Evolutionary conservation across 30 jellyfish, hydroid and myxozoan species (phyloP).

Genomic region (Turritopsis dohrnii): DNA sequence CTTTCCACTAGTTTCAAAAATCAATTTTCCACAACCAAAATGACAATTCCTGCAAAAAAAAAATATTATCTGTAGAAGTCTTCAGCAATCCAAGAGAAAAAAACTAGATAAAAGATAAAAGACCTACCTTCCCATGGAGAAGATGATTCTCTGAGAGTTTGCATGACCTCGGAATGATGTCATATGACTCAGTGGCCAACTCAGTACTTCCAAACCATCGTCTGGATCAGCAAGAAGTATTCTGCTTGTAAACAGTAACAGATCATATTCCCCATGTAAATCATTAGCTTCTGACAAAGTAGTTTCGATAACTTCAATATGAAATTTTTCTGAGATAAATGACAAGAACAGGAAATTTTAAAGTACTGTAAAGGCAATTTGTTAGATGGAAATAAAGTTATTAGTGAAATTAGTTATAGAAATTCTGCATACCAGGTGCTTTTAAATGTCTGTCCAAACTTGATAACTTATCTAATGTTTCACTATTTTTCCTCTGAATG

Average conservation of each 20-base stretch:
- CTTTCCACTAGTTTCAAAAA: conserved; percentile 32
- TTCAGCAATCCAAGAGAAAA: background rate
- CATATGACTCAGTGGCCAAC: conserved; percentile 77
- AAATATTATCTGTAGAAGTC: background rate
- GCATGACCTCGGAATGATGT: conserved; percentile 55
- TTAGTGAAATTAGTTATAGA: too few species aligned
- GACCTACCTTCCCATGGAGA: conserved; percentile 68
- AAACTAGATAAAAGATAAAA: background rate
- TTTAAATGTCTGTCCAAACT: background rate
- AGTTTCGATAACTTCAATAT: conserved; percentile 40
- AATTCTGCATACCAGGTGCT: background rate
- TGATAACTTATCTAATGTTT: background rate
- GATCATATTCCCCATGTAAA: conserved; percentile 38
- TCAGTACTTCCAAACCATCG: conserved; percentile 43
- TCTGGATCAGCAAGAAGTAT: conserved; percentile 35
- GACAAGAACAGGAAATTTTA: background rate
- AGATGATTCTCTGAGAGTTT: conserved; percentile 37
- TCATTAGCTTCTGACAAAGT: conserved; percentile 61
- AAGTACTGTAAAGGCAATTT: background rate
- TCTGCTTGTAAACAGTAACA: conserved; percentile 38
- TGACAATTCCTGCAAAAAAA: conserved; percentile 58
- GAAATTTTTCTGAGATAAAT: conserved; percentile 14
- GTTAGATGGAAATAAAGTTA: background rate
- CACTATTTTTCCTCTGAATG: background rate
- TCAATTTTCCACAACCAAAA: conserved; percentile 68